Conservation (phyloP, 2,797 vertebrate species). For the Lophotriccus pileatus region DNA sequence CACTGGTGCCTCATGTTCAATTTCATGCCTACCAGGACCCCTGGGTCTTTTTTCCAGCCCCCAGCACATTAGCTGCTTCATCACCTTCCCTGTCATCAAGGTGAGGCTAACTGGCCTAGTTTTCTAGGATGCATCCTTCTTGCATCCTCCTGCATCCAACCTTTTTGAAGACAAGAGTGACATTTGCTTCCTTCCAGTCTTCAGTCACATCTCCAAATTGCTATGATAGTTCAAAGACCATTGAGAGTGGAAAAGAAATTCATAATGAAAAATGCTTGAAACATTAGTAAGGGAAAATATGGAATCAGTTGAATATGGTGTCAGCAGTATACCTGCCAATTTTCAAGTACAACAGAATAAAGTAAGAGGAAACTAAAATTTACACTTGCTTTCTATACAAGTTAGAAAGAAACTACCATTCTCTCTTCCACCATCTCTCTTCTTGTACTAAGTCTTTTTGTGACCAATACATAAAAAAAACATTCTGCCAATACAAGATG, state of each 20-base stretch:
- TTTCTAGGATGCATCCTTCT: neutral
- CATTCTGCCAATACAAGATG: neutral
- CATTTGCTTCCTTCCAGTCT: too few species aligned
- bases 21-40: neutral
- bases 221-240: neutral
- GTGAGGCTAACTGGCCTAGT: neutral
- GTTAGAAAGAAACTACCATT: neutral
- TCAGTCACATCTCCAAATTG: neutral
- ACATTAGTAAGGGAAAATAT: neutral
- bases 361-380: neutral
- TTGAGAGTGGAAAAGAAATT: neutral
- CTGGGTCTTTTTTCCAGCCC: neutral
- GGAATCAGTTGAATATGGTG: neutral
- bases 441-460: neutral
- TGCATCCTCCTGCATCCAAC: neutral
- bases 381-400: neutral
- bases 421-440: neutral
- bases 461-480: neutral
- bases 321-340: neutral
- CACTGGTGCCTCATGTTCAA: neutral
- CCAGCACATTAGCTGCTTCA: neutral
- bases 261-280: neutral
- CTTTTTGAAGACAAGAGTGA: neutral
- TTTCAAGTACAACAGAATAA: neutral
- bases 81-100: neutral